Evolutionary conservation across 2,888 invertebrate species (phyloP), one percentile per base, ranked within the genome.

Genomic region (Cancer borealis): DNA sequence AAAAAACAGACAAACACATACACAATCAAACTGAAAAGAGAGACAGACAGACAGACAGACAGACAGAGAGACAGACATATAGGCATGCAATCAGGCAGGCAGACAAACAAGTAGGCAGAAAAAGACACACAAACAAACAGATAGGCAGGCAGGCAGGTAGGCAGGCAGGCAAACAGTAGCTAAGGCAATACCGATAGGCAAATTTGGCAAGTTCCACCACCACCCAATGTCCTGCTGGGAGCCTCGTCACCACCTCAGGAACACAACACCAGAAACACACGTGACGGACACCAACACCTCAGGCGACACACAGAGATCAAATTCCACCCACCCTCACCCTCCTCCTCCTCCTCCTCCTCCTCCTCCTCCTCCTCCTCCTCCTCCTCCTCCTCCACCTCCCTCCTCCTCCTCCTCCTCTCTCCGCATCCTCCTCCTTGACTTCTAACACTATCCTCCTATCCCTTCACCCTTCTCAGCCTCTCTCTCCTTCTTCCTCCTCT

Each of bases 281-380:
- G 39, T 30, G 10, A 84, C 39, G 12, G 39, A 84, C 84, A n/a
- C 39, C 73, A 26, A 10, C 26, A 73, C 73, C 73, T 73, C 0
- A n/a, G n/a, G 73, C 26, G 73, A 54, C 14, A 8, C 5, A 21
- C 66, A 21, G 21, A 14, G 21, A 84, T 17, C 84, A 84, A 30
- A 84, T 84, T 30, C 39, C 84, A 3, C 39, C 39, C 39, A 39
- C n/a, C 12, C 30, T 79, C 2, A 14, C 14, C 84, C 14, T 84
- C 84, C 14, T 84, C 39, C 10, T 84, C 84, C 30, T 84, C 73
- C 73, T 73, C 73, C n/a, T 84, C 84, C 39, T 84, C n/a, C 39
- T 39, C 8, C 26, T 73, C 30, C 39, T 39, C 84, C 12, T 84
- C 84, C 12, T 84, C 39, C 30, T 84, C 84, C 30, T 84, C 73